Evolutionary conservation across 2,113 vertebrate genomes (phyloP), one percentile per base, ranked within the genome.

Genomic region (Podarcis muralis): DNA sequence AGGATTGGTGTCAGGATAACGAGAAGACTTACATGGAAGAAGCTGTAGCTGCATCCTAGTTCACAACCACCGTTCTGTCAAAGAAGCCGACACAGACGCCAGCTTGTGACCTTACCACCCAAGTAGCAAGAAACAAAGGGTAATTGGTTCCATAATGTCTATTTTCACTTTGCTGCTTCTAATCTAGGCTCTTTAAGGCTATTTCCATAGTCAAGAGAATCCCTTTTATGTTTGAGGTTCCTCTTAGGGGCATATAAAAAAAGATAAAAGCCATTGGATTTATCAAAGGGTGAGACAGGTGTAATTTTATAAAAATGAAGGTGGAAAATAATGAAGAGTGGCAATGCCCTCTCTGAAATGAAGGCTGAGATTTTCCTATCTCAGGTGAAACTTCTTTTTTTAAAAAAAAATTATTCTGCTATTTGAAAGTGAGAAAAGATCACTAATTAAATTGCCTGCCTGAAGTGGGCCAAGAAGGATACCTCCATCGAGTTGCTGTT

Each of bases 261-360:
- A 72, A 83, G 48, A 71, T 74, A 43, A 84, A 90, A 87, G 72
- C 68, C 15, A 53, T 43, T 8, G 66, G 72, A 86, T 92, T 88
- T 80, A 59, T 90, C 88, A 92, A 81, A 11, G 66, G 87, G 84
- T 85, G 32, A 69, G 53, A 22, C 62, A 88, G 84, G 79, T 90
- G 83, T 65, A 65, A 75, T 72, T 74, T 48, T 88, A 87, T 30
- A 86, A 90, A 15, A 82, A 62, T 3, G 3, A 87, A 78, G 43
- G 40, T 81, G 88, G 89, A 86, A 87, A 93, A 82, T 77, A 65
- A 84, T 15, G 0, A 43, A 66, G 89, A 37, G 30, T 59, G 1
- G 11, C 23, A 4, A 76, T 25, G 2, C 40, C 76, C 81, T 83
- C 48, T 76, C 27, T 7, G 43, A 57, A 62, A 62, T 30, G 2